Conservation (phyloP, 2,113 vertebrate genomes). For the Tamias sibiricus region DNA sequence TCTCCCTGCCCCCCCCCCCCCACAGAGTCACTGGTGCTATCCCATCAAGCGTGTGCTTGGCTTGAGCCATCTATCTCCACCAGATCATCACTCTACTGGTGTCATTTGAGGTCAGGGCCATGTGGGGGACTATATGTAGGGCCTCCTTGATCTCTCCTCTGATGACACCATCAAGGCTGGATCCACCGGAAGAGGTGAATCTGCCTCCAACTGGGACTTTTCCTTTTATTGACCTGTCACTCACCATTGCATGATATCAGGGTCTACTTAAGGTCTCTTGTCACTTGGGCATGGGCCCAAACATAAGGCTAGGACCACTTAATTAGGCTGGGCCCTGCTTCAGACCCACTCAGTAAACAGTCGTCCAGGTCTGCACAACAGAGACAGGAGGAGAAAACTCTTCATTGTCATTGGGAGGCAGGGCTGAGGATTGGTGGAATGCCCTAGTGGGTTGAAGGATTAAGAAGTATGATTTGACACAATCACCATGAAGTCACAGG, state of each 20-base stretch:
- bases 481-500: background rate
- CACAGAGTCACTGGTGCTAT: background rate
- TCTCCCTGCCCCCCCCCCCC: background rate
- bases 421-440: background rate
- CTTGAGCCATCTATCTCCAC: background rate
- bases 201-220: background rate
- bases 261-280: background rate
- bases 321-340: background rate
- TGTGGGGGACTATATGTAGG: background rate
- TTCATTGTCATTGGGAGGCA: background rate
- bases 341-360: background rate
- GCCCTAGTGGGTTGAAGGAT: fast-evolving
- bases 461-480: background rate
- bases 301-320: background rate
- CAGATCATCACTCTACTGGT: background rate
- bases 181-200: background rate
- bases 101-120: conserved; percentile 29
- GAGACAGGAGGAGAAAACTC: background rate
- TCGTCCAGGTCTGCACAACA: background rate
- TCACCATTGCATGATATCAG: background rate
- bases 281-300: background rate
- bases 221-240: background rate
- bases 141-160: background rate
- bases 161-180: background rate
- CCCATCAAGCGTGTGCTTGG: background rate